A percentile compares a stretch with the other conserved stretches of the same genome.
phyloP scores from a whole-genome alignment of 2,113 vertebrate species.

The Hyla sarda region DNA sequence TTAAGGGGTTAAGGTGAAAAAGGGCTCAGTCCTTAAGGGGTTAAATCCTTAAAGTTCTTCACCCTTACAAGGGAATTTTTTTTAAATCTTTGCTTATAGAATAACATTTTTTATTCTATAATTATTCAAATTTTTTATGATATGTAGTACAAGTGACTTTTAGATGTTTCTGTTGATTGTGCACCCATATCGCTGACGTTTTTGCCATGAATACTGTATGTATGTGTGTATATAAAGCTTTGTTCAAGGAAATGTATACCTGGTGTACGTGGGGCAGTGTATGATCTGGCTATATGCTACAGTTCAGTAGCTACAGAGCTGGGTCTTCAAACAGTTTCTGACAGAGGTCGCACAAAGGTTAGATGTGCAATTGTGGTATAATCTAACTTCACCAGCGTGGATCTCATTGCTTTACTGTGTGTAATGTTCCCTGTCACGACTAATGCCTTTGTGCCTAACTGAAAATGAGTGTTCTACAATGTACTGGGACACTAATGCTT shows the following conservation, averaged over 20 bases:
- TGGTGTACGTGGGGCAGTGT: not conserved
- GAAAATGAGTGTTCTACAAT: conserved; percentile 32
- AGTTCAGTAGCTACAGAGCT: not conserved
- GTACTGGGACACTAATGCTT: conserved; percentile 48
- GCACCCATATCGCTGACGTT: no score
- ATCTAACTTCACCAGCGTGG: conserved; percentile 48
- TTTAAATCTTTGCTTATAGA: no score
- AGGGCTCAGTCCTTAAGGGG: no score
- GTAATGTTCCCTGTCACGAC: conserved; percentile 51
- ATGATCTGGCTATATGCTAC: not conserved
- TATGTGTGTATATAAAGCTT: not conserved
- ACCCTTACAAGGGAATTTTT: no score
- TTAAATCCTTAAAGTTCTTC: no score
- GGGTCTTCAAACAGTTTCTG: conserved; percentile 19
- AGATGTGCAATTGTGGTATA: conserved; percentile 49
- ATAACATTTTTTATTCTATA: no score
- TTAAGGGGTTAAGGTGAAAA: no score
- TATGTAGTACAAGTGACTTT: no score
- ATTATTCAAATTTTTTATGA: no score
- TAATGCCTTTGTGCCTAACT: conserved; percentile 24
- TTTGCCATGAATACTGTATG: not conserved
- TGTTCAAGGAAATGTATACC: no score
- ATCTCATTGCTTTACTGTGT: conserved; percentile 46
- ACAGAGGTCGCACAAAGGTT: conserved; percentile 50
- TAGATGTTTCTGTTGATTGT: no score